A percentile compares a stretch with the other conserved stretches of the same genome.
Conservation (phyloP, 2,113 vertebrate species). For the Clarias gariepinus region DNA sequence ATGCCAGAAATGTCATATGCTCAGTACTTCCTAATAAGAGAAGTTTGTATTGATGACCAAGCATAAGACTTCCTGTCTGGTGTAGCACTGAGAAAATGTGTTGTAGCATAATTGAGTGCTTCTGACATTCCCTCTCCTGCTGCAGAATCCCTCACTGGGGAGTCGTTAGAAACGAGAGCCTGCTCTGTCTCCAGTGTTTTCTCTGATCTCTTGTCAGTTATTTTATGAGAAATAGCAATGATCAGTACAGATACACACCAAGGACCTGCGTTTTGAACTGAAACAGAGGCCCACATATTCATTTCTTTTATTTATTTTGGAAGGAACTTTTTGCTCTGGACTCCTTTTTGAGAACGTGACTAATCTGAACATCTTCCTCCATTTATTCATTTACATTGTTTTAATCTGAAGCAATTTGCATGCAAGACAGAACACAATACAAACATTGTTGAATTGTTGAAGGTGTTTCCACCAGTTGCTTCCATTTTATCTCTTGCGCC, state of each 20-base stretch:
- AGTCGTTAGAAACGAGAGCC: slow-evolving; percentile 27
- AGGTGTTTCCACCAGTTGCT: not conserved
- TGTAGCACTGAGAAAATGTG: slow-evolving; percentile 19
- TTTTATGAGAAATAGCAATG: slow-evolving; percentile 42
- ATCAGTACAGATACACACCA: slow-evolving; percentile 20
- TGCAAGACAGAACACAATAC: slow-evolving; percentile 19
- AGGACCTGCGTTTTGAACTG: not conserved
- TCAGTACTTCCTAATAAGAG: not conserved
- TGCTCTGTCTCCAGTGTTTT: slow-evolving; percentile 37
- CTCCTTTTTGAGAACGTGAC: slow-evolving; percentile 1
- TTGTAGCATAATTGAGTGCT: slow-evolving; percentile 30
- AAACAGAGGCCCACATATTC: slow-evolving; percentile 21
- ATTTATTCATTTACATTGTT: slow-evolving; percentile 25
- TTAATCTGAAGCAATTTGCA: slow-evolving; percentile 2
- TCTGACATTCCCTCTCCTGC: slow-evolving; percentile 35
- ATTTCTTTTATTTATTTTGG: slow-evolving; percentile 12
- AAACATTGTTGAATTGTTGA: slow-evolving; percentile 10
- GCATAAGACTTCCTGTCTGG: not conserved
- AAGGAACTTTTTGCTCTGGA: not conserved
- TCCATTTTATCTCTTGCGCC: not conserved
- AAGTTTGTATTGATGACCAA: not conserved
- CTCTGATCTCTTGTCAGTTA: slow-evolving; percentile 47
- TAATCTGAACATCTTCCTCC: slow-evolving; percentile 1
- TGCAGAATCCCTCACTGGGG: slow-evolving; percentile 31
- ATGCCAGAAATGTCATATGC: not conserved